Conservation (phyloP, 1,140 invertebrate species). For the Colletes gigas region DNA sequence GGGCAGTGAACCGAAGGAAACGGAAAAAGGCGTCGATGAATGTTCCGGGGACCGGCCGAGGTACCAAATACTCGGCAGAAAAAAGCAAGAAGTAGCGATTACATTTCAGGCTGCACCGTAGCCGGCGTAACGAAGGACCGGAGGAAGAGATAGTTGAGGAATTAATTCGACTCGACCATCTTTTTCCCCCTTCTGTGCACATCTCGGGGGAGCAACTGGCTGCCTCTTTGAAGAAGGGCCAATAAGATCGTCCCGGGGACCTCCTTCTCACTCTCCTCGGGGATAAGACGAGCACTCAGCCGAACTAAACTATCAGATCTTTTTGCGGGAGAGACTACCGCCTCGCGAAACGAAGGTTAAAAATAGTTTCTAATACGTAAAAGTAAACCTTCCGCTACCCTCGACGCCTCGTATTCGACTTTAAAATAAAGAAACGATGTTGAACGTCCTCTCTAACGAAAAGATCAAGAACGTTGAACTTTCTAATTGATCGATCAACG, state of each 20-base stretch:
- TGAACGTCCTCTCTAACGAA: too few species aligned
- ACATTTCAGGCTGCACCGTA: conserved; percentile 32
- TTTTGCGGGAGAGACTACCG: conserved; percentile 11
- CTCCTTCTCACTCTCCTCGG: conserved; percentile 36
- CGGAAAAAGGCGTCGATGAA: background rate
- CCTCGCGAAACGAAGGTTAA: background rate
- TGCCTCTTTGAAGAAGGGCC: conserved; percentile 50
- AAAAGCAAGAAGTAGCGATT: conserved; percentile 28
- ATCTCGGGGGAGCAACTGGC: conserved; percentile 46
- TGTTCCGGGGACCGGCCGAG: background rate
- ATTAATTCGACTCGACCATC: conserved; percentile 53
- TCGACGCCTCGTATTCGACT: too few species aligned
- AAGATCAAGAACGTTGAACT: too few species aligned
- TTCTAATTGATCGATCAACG: too few species aligned
- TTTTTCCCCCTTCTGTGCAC: conserved; percentile 25
- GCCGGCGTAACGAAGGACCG: conserved; percentile 46
- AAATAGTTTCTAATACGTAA: too few species aligned
- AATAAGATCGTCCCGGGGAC: conserved; percentile 42
- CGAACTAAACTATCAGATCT: conserved; percentile 43
- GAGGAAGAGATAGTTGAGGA: conserved; percentile 40
- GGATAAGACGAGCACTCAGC: conserved; percentile 38
- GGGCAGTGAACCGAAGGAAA: background rate
- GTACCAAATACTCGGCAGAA: background rate
- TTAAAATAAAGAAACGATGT: too few species aligned
- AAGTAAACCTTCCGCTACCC: too few species aligned